Evolutionary conservation across 2,888 invertebrate species (phyloP), one percentile per base, ranked within the genome.

Genomic region (Dusona sp.): DNA sequence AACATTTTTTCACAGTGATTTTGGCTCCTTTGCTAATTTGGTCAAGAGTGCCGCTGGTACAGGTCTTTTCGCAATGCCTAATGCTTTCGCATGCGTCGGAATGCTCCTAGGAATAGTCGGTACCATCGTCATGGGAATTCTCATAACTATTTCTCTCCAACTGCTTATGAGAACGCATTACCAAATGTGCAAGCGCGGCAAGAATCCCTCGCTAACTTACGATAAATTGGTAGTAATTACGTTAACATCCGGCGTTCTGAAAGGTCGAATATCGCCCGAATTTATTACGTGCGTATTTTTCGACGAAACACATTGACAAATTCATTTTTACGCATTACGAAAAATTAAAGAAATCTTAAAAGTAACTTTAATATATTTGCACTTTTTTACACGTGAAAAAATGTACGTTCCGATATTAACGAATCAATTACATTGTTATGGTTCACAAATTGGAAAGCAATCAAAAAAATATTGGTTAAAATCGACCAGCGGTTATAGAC

Each of bases 1-100:
- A 22, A 1, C 25, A 77, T 36, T 38, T 70, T n/a, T 80, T 81
- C 42, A 67, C 78, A 92, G 92, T 16, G 88, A 91, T 79, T 86
- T 90, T 22, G 89, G 88, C 1, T 85, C 91, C 2, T 77, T 90
- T 45, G 88, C 89, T 1, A 91, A 90, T 74, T 65, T 92, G 36
- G 83, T 91, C 1, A 92, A 92, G 77, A 91, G 91, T 48, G 90
- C 90, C 48, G 85, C 88, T 19, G 92, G 91, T 1, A 90, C 91
- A 0, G 92, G 92, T 7, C 84, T 92, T 7, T 92, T 92, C 42
- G 90, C 91, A 0, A 89, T 92, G 88, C 91, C 92, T 0, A 88
- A 90, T 61, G 92, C 92, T 8, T 92, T 90, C n/a, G 89, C 89
- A 0, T 88, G 88, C 72, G 91, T 92, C 22, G 92, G 92, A 19